These are phyloP conservation scores for Percopsis omiscomaycus DNA, from an alignment of 2,797 vertebrate genomes.

Conservation along the genomic window DNA sequence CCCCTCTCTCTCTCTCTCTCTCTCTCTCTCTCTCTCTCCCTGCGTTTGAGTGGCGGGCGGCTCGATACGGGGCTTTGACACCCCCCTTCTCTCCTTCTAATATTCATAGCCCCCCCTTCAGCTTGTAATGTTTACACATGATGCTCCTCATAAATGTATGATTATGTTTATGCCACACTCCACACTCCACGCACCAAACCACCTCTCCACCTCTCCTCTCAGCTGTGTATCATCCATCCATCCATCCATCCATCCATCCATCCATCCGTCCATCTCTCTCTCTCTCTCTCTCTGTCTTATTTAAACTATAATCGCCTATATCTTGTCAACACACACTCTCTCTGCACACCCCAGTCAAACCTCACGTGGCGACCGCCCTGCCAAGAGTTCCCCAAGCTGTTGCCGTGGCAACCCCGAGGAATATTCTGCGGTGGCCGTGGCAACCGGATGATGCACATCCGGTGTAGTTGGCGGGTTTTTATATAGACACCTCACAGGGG, in stretches of 20 bases:
- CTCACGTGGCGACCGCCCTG: slow-evolving; percentile 61
- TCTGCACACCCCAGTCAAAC: slow-evolving; percentile 41
- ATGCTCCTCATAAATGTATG: not conserved
- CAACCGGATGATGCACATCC: slow-evolving; percentile 79
- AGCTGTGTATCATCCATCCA: not conserved
- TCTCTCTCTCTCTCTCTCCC: slow-evolving; percentile 13
- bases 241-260: not conserved
- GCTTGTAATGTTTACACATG: not conserved
- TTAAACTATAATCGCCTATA: not conserved
- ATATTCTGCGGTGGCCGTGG: slow-evolving; percentile 77
- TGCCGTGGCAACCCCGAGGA: slow-evolving; percentile 78
- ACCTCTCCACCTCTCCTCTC: slow-evolving; percentile 1
- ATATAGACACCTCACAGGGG: slow-evolving; percentile 66
- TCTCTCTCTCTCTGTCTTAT: not conserved
- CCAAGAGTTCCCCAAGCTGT: slow-evolving; percentile 78
- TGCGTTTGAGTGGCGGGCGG: slow-evolving; percentile 42
- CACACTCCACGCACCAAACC: not conserved
- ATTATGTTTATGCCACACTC: not conserved
- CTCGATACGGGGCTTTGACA: slow-evolving; percentile 36
- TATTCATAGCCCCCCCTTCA: not conserved
- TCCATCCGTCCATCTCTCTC: not conserved
- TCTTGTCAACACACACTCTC: not conserved
- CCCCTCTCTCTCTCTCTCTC: slow-evolving; percentile 23
- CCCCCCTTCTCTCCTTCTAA: not conserved
- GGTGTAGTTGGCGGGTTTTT: slow-evolving; percentile 71